A percentile compares a stretch with the other conserved stretches of the same genome.
Conservation (phyloP, 2,888 invertebrate species). For the Eupsilia transversa region DNA sequence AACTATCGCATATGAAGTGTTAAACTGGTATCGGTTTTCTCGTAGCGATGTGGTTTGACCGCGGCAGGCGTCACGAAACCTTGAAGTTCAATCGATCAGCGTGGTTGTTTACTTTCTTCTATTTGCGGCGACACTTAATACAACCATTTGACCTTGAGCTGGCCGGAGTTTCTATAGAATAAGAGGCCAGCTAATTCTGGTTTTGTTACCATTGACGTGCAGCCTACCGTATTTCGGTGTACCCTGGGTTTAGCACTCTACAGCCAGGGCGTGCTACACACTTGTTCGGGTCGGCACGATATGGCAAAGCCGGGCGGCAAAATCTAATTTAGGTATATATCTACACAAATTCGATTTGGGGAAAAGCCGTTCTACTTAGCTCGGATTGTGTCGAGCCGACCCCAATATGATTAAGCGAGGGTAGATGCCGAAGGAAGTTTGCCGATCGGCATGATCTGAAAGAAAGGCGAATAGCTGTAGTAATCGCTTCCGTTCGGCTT, state of each 20-base stretch:
- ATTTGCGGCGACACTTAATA: conserved; percentile 1
- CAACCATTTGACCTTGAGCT: neutral
- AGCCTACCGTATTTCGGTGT: no score
- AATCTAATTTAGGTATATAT: no score
- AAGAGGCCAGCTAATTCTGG: neutral
- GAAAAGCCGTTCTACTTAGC: neutral
- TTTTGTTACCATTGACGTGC: no score
- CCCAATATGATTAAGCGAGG: neutral
- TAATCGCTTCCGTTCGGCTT: neutral
- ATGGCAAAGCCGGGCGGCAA: no score
- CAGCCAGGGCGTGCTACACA: neutral
- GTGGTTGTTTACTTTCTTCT: neutral
- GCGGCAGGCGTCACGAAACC: neutral
- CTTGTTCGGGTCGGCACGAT: no score
- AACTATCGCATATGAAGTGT: neutral
- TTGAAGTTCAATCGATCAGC: conserved; percentile 4
- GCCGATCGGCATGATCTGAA: neutral
- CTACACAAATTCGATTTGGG: no score
- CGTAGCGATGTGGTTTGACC: neutral
- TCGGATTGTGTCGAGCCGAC: neutral
- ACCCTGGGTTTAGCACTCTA: no score
- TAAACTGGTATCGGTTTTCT: neutral
- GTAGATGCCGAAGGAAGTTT: neutral
- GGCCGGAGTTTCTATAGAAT: neutral
- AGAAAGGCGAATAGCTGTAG: no score